Evolutionary conservation across 2,113 vertebrate species (phyloP).

Genomic region (Motacilla tschutschensis): DNA sequence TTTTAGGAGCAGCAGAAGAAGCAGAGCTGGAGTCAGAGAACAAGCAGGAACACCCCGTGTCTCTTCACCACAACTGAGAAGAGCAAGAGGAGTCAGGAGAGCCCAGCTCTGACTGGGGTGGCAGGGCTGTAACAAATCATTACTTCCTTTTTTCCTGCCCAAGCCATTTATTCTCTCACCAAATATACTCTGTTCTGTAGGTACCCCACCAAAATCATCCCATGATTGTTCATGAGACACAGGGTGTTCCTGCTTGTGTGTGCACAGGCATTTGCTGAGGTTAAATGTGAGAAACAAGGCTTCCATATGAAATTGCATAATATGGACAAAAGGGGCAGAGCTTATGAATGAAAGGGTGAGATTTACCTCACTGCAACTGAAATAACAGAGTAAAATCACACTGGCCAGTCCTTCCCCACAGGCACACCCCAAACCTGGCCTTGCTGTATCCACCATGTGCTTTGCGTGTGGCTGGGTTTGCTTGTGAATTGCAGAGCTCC

Average conservation of each 20-base stretch:
- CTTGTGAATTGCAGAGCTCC: not conserved
- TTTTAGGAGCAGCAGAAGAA: not conserved
- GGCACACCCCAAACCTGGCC: not conserved
- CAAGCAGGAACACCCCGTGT: too few relatives aligned
- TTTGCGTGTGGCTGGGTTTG: rapidly evolving
- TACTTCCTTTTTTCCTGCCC: too few relatives aligned
- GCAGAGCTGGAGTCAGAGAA: not conserved
- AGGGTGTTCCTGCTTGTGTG: not conserved
- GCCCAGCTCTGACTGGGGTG: too few relatives aligned
- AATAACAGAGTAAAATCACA: not conserved
- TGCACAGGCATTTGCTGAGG: not conserved
- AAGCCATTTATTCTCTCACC: too few relatives aligned
- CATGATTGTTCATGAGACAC: rapidly evolving
- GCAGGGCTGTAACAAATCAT: too few relatives aligned
- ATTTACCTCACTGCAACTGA: not conserved
- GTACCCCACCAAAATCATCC: too few relatives aligned
- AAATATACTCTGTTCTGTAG: too few relatives aligned
- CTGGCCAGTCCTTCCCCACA: not conserved
- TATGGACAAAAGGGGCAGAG: not conserved
- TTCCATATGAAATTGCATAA: not conserved
- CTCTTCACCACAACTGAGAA: too few relatives aligned
- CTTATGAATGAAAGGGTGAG: not conserved
- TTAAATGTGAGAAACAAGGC: not conserved
- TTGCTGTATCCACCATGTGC: not conserved
- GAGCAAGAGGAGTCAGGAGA: too few relatives aligned